phyloP scores from a whole-genome alignment of 2,113 vertebrate species.

The Phylloscopus trochiloides region DNA sequence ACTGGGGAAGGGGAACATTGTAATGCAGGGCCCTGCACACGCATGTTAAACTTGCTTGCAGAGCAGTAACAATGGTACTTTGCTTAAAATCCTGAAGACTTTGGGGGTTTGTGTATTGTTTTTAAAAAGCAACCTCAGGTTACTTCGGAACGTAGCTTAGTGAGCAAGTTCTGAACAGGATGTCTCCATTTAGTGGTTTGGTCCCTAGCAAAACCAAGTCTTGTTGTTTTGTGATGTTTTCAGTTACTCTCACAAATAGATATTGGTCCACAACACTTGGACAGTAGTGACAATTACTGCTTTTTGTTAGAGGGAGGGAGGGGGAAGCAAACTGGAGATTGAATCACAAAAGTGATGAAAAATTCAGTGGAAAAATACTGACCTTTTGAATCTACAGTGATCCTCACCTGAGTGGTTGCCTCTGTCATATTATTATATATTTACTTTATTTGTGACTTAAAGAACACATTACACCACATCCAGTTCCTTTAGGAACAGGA shows the following conservation, averaged over 20 bases:
- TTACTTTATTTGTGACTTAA: not conserved
- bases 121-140: not conserved
- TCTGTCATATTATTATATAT: not conserved
- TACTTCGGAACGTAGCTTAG: not conserved
- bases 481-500: not conserved
- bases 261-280: not conserved
- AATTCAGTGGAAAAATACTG: not conserved
- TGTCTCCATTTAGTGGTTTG: not conserved
- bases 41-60: not conserved
- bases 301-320: not conserved
- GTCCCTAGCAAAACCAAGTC: not conserved
- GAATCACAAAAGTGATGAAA: not conserved
- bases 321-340: not conserved
- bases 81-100: not conserved
- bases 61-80: not conserved
- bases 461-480: not conserved
- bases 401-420: not conserved
- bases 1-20: accelerated
- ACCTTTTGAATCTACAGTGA: not conserved
- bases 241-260: not conserved
- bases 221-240: not conserved
- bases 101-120: not conserved
- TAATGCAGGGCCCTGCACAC: not conserved
- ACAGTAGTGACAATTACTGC: not conserved
- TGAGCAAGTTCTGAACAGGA: not conserved